phyloP scores from a whole-genome alignment of 2,888 invertebrate species.

The Hemistola chrysoprasaria region DNA sequence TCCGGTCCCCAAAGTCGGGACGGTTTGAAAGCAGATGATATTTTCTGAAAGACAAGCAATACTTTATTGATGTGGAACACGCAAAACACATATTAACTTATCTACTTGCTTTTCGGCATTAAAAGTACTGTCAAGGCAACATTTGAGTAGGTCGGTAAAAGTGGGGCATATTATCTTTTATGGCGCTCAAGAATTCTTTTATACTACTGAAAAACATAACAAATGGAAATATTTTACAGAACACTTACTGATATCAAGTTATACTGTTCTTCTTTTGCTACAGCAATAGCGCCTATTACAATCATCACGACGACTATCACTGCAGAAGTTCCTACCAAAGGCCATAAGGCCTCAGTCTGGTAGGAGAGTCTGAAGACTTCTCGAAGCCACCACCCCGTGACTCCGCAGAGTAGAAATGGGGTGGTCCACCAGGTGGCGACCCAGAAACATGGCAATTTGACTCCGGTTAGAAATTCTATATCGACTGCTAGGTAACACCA shows the following conservation, averaged over 20 bases:
- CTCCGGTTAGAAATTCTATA: slow-evolving; percentile 68
- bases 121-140: neutral
- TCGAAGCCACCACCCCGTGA: slow-evolving; percentile 73
- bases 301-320: slow-evolving; percentile 61
- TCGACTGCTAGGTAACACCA: slow-evolving; percentile 66
- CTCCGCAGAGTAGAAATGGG: slow-evolving; percentile 56
- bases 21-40: slow-evolving; percentile 66
- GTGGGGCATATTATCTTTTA: no score
- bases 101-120: no score
- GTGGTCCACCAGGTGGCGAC: slow-evolving; percentile 62
- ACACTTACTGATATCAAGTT: slow-evolving; percentile 64
- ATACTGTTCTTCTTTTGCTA: slow-evolving; percentile 73
- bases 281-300: slow-evolving; percentile 63
- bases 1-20: slow-evolving; percentile 75
- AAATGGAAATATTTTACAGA: no score
- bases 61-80: neutral
- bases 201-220: no score
- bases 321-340: slow-evolving; percentile 55
- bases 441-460: slow-evolving; percentile 62
- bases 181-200: no score
- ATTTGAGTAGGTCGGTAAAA: no score
- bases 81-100: no score
- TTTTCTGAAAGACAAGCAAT: slow-evolving; percentile 55
- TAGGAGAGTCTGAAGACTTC: slow-evolving; percentile 48
- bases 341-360: slow-evolving; percentile 56